Base-by-base conservation (phyloP, 2,797 vertebrate genomes). In the Phalloptychus januarius region DNA sequence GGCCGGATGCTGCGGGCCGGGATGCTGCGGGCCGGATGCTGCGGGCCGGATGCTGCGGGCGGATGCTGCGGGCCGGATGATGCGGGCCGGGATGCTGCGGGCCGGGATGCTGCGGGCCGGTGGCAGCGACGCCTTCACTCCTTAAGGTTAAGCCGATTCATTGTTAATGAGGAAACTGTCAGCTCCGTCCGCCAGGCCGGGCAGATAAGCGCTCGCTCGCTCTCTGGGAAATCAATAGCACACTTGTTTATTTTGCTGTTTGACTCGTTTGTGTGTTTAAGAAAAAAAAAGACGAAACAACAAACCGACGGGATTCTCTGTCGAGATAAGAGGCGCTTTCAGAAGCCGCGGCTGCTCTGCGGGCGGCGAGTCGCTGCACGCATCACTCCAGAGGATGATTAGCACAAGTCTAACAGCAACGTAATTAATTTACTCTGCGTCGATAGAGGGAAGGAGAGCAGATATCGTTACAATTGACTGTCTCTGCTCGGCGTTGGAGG, bases 221-320 rank as follows among this genome's bases (percentile, higher is more conserved):
- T 95, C 95, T 97, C 95, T 92, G 94, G 95, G 96, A 97, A 96
- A 94, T 95, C 95, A 96, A 95, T 95, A 93, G 89, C 88, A 74
- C 95, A 94, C 95, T 96, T 96, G 95, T 96, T 97, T 97, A 96
- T 97, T 97, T 97, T 97, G 96, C 96, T 95, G 95, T 96, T 96
- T 94, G 95, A 96, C 96, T 96, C 96, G 96, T 97, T 96, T 96
- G 94, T 92, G 94, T 91, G 91, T 94, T 95, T 94, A 93, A 95
- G 91, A 93, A 80, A 12, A 40, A 94, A 82, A 58, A 54, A 92
- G 15, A 44, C 45, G 56, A 38, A 67, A 93, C 94, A 83, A 92
- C 87, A 90, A 93, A 92, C 87, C 85, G 83, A 81, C 86, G 90
- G 95, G 94, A 95, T 91, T 88, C 87, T 85, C 91, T 79, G 87